Evolutionary conservation across 2,888 invertebrate species (phyloP).

Genomic region (Esperia sulphurella): DNA sequence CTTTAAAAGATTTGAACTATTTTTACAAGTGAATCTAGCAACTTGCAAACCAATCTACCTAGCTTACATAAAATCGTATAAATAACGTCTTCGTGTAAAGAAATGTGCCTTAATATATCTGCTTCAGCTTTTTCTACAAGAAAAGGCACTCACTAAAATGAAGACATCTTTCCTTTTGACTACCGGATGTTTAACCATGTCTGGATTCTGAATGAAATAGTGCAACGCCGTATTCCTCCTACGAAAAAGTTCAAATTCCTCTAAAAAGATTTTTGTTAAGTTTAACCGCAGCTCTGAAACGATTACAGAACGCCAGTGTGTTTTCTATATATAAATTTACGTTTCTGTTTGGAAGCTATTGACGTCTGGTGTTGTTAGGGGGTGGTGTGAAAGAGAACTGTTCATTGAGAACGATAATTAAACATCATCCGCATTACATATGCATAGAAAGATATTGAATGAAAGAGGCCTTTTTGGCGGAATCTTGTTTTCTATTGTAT

Average conservation of each 20-base stretch:
- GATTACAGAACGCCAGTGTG: not conserved
- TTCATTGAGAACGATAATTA: not conserved
- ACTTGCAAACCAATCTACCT: too few relatives aligned
- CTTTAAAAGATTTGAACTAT: too few relatives aligned
- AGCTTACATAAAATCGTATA: too few relatives aligned
- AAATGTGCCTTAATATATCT: too few relatives aligned
- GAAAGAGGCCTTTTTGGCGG: too few relatives aligned
- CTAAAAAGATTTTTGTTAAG: not conserved
- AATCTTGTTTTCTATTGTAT: too few relatives aligned
- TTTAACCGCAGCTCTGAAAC: not conserved
- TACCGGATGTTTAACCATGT: constrained; percentile 50
- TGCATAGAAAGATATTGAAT: too few relatives aligned
- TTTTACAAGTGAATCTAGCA: too few relatives aligned
- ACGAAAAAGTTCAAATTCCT: constrained; percentile 15
- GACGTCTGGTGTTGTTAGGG: not conserved
- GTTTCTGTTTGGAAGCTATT: not conserved
- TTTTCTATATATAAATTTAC: not conserved
- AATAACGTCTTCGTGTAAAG: too few relatives aligned
- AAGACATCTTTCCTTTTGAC: constrained; percentile 34
- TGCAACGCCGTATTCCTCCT: constrained; percentile 10
- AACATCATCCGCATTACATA: too few relatives aligned
- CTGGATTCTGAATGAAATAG: constrained; percentile 13
- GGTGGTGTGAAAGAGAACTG: not conserved
- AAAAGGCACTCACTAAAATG: constrained; percentile 51
- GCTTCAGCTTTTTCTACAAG: constrained; percentile 35